Base-by-base conservation (phyloP, 2,888 invertebrate species). In the Xestia xanthographa region DNA sequence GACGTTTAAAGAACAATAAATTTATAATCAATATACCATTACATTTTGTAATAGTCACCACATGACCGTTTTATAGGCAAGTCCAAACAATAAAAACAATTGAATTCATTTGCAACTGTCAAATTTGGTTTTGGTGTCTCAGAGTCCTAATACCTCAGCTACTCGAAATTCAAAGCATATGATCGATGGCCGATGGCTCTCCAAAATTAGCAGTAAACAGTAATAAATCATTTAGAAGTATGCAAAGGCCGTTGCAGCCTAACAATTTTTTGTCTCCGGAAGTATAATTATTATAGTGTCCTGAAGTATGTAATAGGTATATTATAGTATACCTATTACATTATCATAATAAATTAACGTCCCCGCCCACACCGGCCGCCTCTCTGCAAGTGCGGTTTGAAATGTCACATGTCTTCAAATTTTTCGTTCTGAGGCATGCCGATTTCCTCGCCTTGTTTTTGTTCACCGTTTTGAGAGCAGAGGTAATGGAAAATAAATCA, bases 41-140 rank as follows among this genome's bases (percentile, higher is more conserved):
- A 22, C 2, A 26, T 22, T n/a, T 38, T 75, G 17, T 29, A 29
- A 60, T n/a, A 41, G 60, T 60, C 38, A 8, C 34, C 11, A 26
- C 17, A 45, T 58, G 75, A 6, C 45, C 8, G 58, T 73, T 74
- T 17, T 26, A 3, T 22, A 73, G 17, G 12, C 26, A 41, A 48
- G 22, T 48, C 60, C 48, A 29, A 29, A 41, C 29, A 48, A 41
- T 38, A 8, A 29, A 41, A 74, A 74, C 48, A 62, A 74, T 75
- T 41, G 76, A n/a, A 41, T 75, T 75, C 0, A n/a, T 75, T 29
- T 29, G 20, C 9, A 17, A 41, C 17, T 58, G 17, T 60, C 38
- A 60, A 17, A 56, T 22, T 20, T 8, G 34, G 43, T 17, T 38
- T 34, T 34, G 34, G 63, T 38, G 20, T 22, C 22, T 50, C 0